Base-by-base conservation (phyloP, 2,113 vertebrate genomes). In the Ptilorrhoa leucosticta region DNA sequence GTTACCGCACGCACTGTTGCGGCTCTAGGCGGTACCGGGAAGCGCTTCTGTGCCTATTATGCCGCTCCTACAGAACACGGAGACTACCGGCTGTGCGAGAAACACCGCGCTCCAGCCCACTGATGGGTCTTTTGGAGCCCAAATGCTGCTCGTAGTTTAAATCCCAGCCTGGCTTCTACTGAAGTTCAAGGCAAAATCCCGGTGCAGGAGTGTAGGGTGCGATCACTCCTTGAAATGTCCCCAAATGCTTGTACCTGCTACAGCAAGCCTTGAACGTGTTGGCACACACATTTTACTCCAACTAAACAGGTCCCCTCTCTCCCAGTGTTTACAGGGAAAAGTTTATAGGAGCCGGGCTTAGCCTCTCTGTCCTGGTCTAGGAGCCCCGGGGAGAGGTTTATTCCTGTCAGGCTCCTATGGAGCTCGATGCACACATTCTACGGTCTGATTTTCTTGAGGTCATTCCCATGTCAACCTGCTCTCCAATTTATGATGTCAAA, bases 401-500 rank as follows among this genome's bases (percentile, higher is more conserved):
- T 37, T 39, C 71, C 58, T 6, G 60, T 42, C 39, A n/a, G 48
- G 56, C 40, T 69, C 31, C 54, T 50, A 8, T 0, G 4, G 58
- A 60, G 40, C 2, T 24, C 21, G 22, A 60, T 60, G 57, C 57
- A 60, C 24, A 37, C 57, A 37, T 63, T 45, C 63, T 31, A 9
- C 0, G 1, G 42, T 70, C 70, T 69, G 75, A 53, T 91, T 89
- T 93, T 84, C 84, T 72, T 66, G 84, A 78, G 84, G 89, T 93
- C 93, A 83, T 64, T 94, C 81, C 88, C 73, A 66, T 84, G 89
- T 91, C 82, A 92, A 68, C 61, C 79, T 56, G 60, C 27, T 82
- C 37, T 58, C 51, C 20, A 47, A 93, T 93, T 95, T 92, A 87
- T 61, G 85, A 68, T 95, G 87, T 72, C 82, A 88, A 97, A 96